Percentiles rank a stretch among this genome's conserved stretches.
Evolutionary conservation across 2,113 vertebrate species (phyloP).

Genomic region (Chaetorhynchus papuensis): DNA sequence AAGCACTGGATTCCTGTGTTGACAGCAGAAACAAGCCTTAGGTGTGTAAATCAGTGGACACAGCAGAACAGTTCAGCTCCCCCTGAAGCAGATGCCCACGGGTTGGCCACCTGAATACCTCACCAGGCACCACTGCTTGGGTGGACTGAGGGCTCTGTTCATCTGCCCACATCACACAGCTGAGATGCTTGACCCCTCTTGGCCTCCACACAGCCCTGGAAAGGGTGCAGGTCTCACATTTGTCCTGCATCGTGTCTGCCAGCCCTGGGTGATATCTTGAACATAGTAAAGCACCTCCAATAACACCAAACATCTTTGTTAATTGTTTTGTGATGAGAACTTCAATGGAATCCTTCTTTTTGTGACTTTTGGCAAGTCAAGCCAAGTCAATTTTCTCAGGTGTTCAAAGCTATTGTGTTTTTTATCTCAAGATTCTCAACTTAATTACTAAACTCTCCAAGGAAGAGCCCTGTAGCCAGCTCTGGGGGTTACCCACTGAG

Average conservation of each 20-base stretch:
- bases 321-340: background rate
- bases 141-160: background rate
- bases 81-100: background rate
- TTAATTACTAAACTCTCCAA: background rate
- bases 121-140: rapidly evolving
- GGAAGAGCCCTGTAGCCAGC: background rate
- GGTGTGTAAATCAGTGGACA: background rate
- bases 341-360: background rate
- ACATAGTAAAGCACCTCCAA: background rate
- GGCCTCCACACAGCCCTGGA: background rate
- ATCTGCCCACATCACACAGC: background rate
- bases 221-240: background rate
- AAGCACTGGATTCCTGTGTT: background rate
- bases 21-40: background rate
- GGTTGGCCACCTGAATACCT: background rate
- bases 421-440: background rate
- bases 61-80: background rate
- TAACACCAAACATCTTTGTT: background rate
- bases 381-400: background rate
- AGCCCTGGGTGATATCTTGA: background rate
- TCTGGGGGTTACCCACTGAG: background rate
- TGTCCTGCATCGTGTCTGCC: background rate
- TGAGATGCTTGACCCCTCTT: too few species aligned
- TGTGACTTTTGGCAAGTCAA: background rate
- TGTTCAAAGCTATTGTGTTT: background rate